Percentiles rank a stretch among this genome's conserved stretches.
phyloP scores from a whole-genome alignment of 2,888 invertebrate genomes.

The Volucella inflata region DNA sequence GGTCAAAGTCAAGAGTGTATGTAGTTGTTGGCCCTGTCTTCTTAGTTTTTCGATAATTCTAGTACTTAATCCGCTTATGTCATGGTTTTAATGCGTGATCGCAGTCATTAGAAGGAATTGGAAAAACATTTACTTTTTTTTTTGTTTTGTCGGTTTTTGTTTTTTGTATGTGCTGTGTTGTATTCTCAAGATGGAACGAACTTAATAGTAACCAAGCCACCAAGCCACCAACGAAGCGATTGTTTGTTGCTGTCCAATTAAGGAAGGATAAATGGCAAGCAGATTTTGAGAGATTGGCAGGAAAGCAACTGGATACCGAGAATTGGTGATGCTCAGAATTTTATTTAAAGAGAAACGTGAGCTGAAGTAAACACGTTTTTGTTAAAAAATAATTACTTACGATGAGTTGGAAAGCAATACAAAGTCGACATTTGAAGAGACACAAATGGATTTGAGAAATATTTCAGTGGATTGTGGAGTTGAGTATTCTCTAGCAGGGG shows the following conservation, averaged over 20 bases:
- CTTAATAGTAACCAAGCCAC: constrained; percentile 55
- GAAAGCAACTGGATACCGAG: neutral
- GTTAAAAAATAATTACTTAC: constrained; percentile 50
- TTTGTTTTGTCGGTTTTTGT: too few species aligned
- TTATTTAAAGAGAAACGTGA: constrained; percentile 38
- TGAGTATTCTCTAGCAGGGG: neutral
- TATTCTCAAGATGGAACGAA: constrained; percentile 4
- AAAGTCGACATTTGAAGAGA: constrained; percentile 67
- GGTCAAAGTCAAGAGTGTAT: constrained; percentile 40
- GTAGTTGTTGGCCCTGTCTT: constrained; percentile 13
- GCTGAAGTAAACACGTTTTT: constrained; percentile 29
- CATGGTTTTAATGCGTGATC: constrained; percentile 73
- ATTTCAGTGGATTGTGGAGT: neutral
- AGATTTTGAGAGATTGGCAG: constrained; percentile 53
- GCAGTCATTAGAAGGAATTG: constrained; percentile 60
- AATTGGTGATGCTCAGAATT: constrained; percentile 42
- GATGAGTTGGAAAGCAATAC: constrained; percentile 17
- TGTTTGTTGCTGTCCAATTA: constrained; percentile 73
- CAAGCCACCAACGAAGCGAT: constrained; percentile 30
- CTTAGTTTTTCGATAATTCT: constrained; percentile 38
- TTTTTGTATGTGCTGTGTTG: constrained; percentile 1
- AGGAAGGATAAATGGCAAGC: constrained; percentile 73
- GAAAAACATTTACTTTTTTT: neutral
- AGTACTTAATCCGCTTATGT: constrained; percentile 73
- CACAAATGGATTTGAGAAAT: constrained; percentile 51